Evolutionary conservation across 2,797 vertebrate species (phyloP), one percentile per base, ranked within the genome.

Genomic region (Hirundo rustica): DNA sequence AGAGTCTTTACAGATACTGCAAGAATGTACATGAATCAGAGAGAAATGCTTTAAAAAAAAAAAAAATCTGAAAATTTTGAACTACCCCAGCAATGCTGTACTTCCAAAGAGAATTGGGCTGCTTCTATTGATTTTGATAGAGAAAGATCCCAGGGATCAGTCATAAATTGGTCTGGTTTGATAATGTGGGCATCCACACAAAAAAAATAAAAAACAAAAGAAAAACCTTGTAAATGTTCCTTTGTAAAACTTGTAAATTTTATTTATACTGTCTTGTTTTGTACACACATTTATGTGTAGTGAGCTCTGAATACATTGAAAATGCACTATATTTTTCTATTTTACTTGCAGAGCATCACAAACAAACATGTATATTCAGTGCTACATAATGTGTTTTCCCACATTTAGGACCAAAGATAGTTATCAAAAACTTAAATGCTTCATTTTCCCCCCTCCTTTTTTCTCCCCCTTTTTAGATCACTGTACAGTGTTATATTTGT

Each of bases 271-370:
- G 98, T 99, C 97, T 98, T 98, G 97, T 98, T 99, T 98, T 98
- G 97, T 99, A 99, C 97, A 98, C 98, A 98, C 98, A 98, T 98
- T 98, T 98, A 98, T 99, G 98, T 98, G 98, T 99, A 98, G 99
- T 99, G 98, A 98, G 98, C 99, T 99, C 99, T 99, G 99, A 98
- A 98, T 98, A 99, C 99, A 98, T 99, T 99, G 98, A 99, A 99
- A 99, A 99, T 99, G 99, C 99, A 99, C 99, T 99, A 99, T 99
- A 99, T 99, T 99, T 99, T 99, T 99, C 98, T 99, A 99, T 99
- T 98, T 99, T 97, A 98, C 98, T 98, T 98, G 97, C 98, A 99
- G 98, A 99, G 98, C 97, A 98, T 99, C 98, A 98, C 98, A 98
- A 97, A 98, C 98, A 98, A 98, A 98, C 98, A 98, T 98, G 98